Percentiles rank a stretch among this genome's conserved stretches.
Conservation (phyloP, 2,113 vertebrate genomes). For the Poecile atricapillus region DNA sequence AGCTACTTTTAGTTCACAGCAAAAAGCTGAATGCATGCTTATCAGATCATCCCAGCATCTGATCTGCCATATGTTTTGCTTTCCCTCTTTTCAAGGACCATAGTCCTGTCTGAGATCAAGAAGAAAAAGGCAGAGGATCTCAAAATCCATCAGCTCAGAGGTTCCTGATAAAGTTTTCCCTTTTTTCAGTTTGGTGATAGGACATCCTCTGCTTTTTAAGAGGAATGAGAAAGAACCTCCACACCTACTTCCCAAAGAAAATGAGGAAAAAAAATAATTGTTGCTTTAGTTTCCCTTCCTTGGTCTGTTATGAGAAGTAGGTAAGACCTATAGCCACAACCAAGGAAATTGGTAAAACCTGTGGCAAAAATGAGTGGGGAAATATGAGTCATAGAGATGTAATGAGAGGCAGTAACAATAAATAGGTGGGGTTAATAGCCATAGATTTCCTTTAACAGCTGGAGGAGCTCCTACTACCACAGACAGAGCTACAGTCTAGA, state of each 20-base stretch:
- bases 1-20: background rate
- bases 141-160: background rate
- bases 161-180: background rate
- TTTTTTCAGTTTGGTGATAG: background rate
- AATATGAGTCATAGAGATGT: background rate
- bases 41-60: conserved; percentile 7
- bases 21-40: conserved; percentile 26
- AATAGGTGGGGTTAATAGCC: background rate
- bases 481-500: background rate
- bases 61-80: background rate
- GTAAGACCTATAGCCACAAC: background rate
- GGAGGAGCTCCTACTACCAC: background rate
- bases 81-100: background rate
- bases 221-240: background rate
- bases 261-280: background rate
- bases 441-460: background rate
- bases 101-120: background rate
- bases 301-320: background rate
- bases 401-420: background rate
- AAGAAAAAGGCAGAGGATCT: background rate
- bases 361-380: background rate
- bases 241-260: background rate
- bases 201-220: background rate
- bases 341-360: background rate
- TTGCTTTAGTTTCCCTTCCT: background rate